Evolutionary conservation across 2,888 invertebrate species (phyloP), one percentile per base, ranked within the genome.

Genomic region (Aspidapion aeneum): DNA sequence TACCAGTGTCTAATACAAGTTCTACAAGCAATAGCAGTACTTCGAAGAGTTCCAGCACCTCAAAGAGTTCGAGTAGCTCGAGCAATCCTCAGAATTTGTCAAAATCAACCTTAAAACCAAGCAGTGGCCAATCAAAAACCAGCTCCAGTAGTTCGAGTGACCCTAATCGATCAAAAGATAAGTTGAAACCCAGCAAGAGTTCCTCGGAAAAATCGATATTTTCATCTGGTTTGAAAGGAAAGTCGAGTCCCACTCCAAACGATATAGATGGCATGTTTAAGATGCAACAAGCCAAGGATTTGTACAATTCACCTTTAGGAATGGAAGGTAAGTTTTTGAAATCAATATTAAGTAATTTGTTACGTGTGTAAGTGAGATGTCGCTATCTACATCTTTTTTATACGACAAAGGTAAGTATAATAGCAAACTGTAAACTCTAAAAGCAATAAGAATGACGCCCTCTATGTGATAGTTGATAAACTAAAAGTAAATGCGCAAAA

Each of bases 391-490:
- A n/a, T n/a, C n/a, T n/a, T n/a, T n/a, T n/a, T n/a, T n/a, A n/a
- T n/a, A n/a, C n/a, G n/a, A n/a, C n/a, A n/a, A n/a, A n/a, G n/a
- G n/a, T n/a, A n/a, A n/a, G n/a, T n/a, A n/a, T n/a, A n/a, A n/a
- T n/a, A n/a, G n/a, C n/a, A n/a, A n/a, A n/a, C n/a, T n/a, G n/a
- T n/a, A n/a, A n/a, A n/a, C n/a, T n/a, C n/a, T n/a, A n/a, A n/a
- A n/a, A n/a, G n/a, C n/a, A n/a, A n/a, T n/a, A n/a, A n/a, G n/a
- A n/a, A n/a, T n/a, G n/a, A n/a, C n/a, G n/a, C 89, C 0, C 81
- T 93, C n/a, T 90, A 89, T 68, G 91, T 93, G 18, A 92, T 95
- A 16, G 93, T 95, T 71, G 93, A 94, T 74, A 94, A 94, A 77
- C 78, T 95, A 19, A 66, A 66, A 56, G n/a, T n/a, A n/a, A n/a